These are phyloP conservation scores for Siphonodentalium dalli DNA, from an alignment of 2,888 invertebrate genomes.

Conservation along the genomic window DNA sequence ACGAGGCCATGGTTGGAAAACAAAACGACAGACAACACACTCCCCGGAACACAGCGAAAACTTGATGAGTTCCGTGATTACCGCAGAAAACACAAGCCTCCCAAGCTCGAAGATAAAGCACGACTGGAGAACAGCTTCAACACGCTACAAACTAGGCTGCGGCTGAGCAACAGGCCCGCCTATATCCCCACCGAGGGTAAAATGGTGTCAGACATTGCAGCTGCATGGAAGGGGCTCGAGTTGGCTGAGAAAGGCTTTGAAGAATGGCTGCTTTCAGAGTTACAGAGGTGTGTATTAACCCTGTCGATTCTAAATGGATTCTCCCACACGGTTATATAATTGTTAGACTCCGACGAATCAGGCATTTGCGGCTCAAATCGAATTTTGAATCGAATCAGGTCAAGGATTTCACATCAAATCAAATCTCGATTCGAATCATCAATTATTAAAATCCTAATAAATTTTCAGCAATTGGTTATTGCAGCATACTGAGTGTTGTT, in stretches of 20 bases:
- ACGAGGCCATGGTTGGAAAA: conserved; percentile 81
- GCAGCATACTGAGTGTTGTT: too few relatives aligned
- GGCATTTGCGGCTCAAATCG: too few relatives aligned
- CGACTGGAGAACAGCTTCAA: conserved; percentile 99
- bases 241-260: conserved; percentile 98
- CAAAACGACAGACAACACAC: conserved; percentile 89
- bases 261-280: conserved; percentile 98
- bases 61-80: conserved; percentile 99
- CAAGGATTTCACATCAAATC: too few relatives aligned
- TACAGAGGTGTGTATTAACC: conserved; percentile 79
- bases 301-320: not conserved
- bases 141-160: conserved; percentile 97
- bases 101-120: conserved; percentile 98
- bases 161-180: conserved; percentile 97
- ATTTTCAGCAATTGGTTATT: too few relatives aligned
- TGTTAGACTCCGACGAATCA: too few relatives aligned
- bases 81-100: conserved; percentile 98
- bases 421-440: too few relatives aligned
- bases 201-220: conserved; percentile 97
- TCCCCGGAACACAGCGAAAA: conserved; percentile 96
- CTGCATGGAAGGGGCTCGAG: conserved; percentile 98
- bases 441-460: too few relatives aligned
- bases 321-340: not conserved
- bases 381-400: too few relatives aligned
- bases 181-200: conserved; percentile 99